Conservation (phyloP, 2,113 vertebrate species). For the Rhegmatorhina hoffmannsi region DNA sequence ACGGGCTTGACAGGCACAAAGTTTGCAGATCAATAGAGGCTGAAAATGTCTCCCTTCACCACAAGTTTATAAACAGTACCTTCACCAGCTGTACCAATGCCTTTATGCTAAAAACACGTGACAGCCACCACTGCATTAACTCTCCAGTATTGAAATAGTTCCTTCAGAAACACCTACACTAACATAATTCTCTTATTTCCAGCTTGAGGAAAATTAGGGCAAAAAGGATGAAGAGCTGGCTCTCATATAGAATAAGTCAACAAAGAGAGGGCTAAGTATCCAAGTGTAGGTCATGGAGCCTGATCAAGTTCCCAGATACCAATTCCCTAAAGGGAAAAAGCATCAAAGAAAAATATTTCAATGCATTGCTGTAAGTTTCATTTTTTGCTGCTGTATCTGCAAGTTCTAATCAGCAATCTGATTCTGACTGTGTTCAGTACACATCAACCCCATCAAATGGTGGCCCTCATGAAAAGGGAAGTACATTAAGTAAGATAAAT, state of each 20-base stretch:
- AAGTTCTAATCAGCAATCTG: neutral
- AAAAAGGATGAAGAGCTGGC: neutral
- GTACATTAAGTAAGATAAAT: neutral
- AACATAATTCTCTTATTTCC: neutral
- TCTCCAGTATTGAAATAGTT: neutral
- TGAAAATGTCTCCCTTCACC: neutral
- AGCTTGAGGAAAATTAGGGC: neutral
- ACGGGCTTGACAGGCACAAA: neutral
- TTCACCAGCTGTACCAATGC: neutral
- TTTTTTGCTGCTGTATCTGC: neutral
- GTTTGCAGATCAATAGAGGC: neutral
- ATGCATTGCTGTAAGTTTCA: neutral
- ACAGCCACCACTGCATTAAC: neutral
- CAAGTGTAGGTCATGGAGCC: neutral
- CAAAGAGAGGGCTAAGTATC: neutral
- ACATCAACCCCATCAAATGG: neutral
- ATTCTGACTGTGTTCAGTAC: neutral
- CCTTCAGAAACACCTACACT: neutral
- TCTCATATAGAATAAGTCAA: neutral
- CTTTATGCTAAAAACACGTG: neutral
- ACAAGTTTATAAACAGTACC: neutral
- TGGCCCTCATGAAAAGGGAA: neutral
- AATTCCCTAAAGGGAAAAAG: neutral
- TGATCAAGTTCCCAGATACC: neutral
- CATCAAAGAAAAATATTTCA: slow-evolving; percentile 23